Evolutionary conservation across 2,113 vertebrate genomes (phyloP), one percentile per base, ranked within the genome.

Genomic region (Lepidothrix coronata): DNA sequence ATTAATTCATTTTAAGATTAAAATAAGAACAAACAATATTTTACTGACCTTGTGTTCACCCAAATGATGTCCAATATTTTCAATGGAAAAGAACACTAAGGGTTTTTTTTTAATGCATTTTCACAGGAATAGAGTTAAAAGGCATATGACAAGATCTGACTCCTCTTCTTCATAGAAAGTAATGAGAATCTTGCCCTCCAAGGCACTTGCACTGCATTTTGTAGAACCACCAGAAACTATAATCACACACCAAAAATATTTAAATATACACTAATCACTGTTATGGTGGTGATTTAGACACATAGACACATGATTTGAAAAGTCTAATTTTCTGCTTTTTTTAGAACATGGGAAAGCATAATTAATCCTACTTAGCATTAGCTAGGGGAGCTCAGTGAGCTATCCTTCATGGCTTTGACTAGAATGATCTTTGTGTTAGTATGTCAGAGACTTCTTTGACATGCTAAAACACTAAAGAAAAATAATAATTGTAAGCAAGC

Each of bases 301-400:
- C 37, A 59, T 1, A 54, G 33, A 48, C 31, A 63, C 5, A 48
- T 19, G 31, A 12, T 74, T 66, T 74, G 76, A 89, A 95, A 95
- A 74, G 33, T 41, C 41, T 86, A 9, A 86, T 70, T 66, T 88
- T 52, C 75, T 87, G 54, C 18, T 76, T 84, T 91, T 76, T 91
- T 90, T 66, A 88, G 63, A 82, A 67, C 23, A 51, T 4, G 54
- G 28, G 39, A 78, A 88, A 91, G 18, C 25, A 55, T 75, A 94
- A 86, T 94, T 94, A 93, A 95, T 87, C 88, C 59, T 85, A 65
- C 31, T 85, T 88, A 66, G 44, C 68, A 71, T 67, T 91, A 88
- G 51, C 41, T 82, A 73, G 33, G 22, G 63, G 24, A 67, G 59
- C 52, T 86, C 62, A 82, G 65, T 1, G 1, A 87, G 48, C 65